Base-by-base conservation (phyloP, 2,113 vertebrate genomes). In the Rafetus swinhoei region DNA sequence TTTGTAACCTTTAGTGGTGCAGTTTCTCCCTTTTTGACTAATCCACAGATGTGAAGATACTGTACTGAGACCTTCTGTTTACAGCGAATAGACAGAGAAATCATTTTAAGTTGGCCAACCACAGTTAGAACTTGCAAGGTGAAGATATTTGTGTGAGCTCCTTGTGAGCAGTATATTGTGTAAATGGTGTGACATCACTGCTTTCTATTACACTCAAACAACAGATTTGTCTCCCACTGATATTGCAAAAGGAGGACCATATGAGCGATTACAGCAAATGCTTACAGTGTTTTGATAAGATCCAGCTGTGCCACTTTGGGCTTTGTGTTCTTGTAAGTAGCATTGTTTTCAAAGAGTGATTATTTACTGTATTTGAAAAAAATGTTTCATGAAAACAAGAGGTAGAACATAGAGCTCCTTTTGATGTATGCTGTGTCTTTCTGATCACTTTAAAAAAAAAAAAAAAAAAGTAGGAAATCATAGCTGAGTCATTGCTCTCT, bases 21-120 rank as follows among this genome's bases (percentile, higher is more conserved):
- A 69, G 62, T n/a, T 9, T 69, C 32, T 27, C 24, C 76, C 45
- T 52, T 19, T 35, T 27, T 79, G 45, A 4, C 53, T 85, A 85
- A 60, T 52, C 50, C 87, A 76, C 86, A 94, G 35, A 93, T 94
- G 22, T 13, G 54, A 85, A 85, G 91, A 76, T 89, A 91, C 94
- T 54, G 84, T 89, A 91, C 94, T 54, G 84, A 94, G 84, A 16
- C 86, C 27, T 81, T 29, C 83, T 14, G 19, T 85, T 94, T 87
- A 83, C 56, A 57, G 92, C 25, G 93, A 81, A 3, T 8, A 80
- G n/a, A 50, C 55, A 35, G 84, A 74, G 90, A 85, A 81, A 65
- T 90, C 87, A 29, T 55, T 93, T 92, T 87, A 55, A 79, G 29
- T 91, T 92, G 91, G 29, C 25, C 13, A 91, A 65, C 25, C 2